Evolutionary conservation across 2,797 vertebrate genomes (phyloP).

Genomic region (Diglossa cyanea): DNA sequence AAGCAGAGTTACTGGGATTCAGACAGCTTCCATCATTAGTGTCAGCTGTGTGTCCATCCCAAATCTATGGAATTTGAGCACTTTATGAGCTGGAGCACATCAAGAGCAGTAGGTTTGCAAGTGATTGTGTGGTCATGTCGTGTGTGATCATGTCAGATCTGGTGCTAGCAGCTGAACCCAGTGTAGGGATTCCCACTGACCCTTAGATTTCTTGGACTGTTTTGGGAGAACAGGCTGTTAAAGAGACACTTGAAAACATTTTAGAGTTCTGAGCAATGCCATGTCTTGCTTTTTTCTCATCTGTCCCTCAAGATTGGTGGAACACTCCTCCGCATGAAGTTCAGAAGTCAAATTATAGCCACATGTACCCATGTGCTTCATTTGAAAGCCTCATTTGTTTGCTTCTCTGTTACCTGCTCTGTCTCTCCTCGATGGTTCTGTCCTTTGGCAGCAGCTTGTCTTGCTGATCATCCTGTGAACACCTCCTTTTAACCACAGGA

Average conservation of each 20-base stretch:
- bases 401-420: background rate
- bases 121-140: background rate
- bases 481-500: background rate
- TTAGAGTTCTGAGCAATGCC: background rate
- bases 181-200: too few relatives aligned
- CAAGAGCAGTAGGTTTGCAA: background rate
- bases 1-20: background rate
- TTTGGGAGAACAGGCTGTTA: background rate
- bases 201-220: background rate
- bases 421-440: background rate
- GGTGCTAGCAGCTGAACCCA: background rate
- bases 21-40: background rate
- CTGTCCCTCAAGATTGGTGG: background rate
- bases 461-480: accelerated
- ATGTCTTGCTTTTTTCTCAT: background rate
- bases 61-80: background rate
- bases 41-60: background rate
- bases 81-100: background rate
- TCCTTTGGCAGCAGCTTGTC: background rate
- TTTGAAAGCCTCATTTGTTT: background rate
- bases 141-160: background rate
- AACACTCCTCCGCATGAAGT: background rate
- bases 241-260: accelerated
- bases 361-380: background rate
- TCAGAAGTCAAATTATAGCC: background rate